Base-by-base conservation (phyloP, 2,113 vertebrate genomes). In the Spea bombifrons region DNA sequence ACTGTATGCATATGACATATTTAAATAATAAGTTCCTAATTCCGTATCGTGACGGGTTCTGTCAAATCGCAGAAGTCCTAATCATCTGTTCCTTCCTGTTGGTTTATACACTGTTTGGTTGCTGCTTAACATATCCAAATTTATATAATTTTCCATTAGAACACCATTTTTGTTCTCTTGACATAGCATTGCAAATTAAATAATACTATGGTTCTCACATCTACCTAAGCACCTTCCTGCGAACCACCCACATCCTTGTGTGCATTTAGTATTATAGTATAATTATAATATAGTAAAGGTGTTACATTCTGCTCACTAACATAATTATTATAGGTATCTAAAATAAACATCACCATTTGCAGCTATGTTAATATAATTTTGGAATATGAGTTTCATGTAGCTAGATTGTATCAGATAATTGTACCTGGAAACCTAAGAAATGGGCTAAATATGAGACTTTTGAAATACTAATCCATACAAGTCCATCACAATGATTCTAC, bases 101-200 rank as follows among this genome's bases (percentile, higher is more conserved):
- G 10, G 55, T 59, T 59, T 59, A 59, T 5, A 59, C 5, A 13
- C 15, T 59, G 1, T 59, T 59, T 13, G 81, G 73, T 82, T 84
- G 61, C 46, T 76, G 69, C 59, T 30, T 30, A 49, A 73, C 76
- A 66, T 84, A 61, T 61, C 72, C 73, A 55, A 46, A n/a, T 66
- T 66, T 15, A 75, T 30, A 30, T 45, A 8, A 75, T 48, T 45
- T 53, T 53, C 17, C 43, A 7, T 67, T 67, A 55, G 9, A 66
- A 8, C 47, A 43, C 16, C 65, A 16, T 30, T 45, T 65, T 75
- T 48, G 55, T 10, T 15, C 48, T 15, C 44, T 66, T 65, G 5
- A 12, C 12, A n/a, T 55, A 66, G 66, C 13, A 7, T 44, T 65
- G 63, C 63, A 66, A 75, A 75, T 57, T 72, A 15, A 71, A 71